Conservation (phyloP, 2,888 invertebrate genomes). For the Meandrusa payeni region DNA sequence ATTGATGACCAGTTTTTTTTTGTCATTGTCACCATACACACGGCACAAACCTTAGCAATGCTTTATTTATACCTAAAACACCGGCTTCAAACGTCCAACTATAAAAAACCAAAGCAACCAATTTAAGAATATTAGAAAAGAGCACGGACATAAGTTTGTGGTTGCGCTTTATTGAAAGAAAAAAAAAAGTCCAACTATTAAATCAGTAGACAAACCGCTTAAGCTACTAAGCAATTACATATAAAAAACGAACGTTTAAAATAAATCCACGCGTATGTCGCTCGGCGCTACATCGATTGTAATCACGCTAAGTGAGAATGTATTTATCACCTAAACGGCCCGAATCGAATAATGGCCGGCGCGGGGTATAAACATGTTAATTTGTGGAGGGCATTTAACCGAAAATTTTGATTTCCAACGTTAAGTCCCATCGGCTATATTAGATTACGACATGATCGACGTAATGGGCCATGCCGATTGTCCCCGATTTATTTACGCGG, state of each 20-base stretch:
- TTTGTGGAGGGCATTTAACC: slow-evolving; percentile 33
- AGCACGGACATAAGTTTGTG: too few relatives aligned
- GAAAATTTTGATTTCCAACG: slow-evolving; percentile 40
- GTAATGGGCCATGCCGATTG: slow-evolving; percentile 13
- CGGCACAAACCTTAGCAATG: too few relatives aligned
- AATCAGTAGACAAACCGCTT: too few relatives aligned
- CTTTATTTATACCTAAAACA: too few relatives aligned
- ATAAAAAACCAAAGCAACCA: too few relatives aligned
- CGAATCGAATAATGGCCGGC: slow-evolving; percentile 43
- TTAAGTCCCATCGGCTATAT: slow-evolving; percentile 32
- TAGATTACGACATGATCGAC: slow-evolving; percentile 31
- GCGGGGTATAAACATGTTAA: slow-evolving; percentile 42
- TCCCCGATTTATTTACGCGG: slow-evolving; percentile 6
- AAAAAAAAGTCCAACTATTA: too few relatives aligned
- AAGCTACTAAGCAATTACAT: too few relatives aligned
- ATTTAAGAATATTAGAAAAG: too few relatives aligned
- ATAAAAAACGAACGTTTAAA: slow-evolving; percentile 26
- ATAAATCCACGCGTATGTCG: slow-evolving; percentile 28
- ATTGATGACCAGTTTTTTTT: too few relatives aligned
- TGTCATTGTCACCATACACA: too few relatives aligned
- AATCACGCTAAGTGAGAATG: slow-evolving; percentile 65
- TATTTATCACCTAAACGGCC: slow-evolving; percentile 61
- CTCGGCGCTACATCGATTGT: slow-evolving; percentile 49
- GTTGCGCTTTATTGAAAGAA: too few relatives aligned
- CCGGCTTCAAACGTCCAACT: too few relatives aligned